Evolutionary conservation across 2,888 invertebrate species (phyloP).

Genomic region (Mythimna impura): DNA sequence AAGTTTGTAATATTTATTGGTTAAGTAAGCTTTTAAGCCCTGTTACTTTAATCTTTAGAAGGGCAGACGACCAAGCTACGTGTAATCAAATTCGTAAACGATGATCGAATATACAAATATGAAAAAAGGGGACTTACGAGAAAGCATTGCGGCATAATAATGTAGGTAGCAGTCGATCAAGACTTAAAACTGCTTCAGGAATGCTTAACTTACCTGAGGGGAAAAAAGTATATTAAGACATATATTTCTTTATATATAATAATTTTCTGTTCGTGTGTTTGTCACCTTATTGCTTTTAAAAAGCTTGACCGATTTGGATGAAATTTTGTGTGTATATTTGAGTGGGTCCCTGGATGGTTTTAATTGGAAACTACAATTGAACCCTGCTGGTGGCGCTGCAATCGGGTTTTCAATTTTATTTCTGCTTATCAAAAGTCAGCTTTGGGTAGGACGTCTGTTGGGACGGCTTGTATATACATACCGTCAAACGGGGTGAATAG

Average conservation of each 20-base stretch:
- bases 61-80: slow-evolving; percentile 2
- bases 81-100: slow-evolving; percentile 45
- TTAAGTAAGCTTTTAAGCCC: slow-evolving; percentile 26
- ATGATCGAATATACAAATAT: slow-evolving; percentile 34
- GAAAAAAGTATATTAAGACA: slow-evolving; percentile 64
- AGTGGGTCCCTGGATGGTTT: no score
- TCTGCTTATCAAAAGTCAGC: no score
- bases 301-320: no score
- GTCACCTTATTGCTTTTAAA: no score
- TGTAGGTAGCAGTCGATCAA: slow-evolving; percentile 27
- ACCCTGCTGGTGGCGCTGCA: no score
- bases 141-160: slow-evolving; percentile 46
- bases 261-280: no score
- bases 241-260: slow-evolving; percentile 53
- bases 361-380: no score
- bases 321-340: no score
- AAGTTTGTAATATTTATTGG: slow-evolving; percentile 17
- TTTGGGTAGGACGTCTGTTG: no score
- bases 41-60: slow-evolving; percentile 15
- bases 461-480: no score
- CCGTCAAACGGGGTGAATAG: no score
- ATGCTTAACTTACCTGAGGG: slow-evolving; percentile 77
- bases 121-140: slow-evolving; percentile 54
- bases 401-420: no score
- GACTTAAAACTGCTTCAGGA: slow-evolving; percentile 39